Conservation (phyloP, 2,888 invertebrate genomes). For the Acanthosepion esculentum region DNA sequence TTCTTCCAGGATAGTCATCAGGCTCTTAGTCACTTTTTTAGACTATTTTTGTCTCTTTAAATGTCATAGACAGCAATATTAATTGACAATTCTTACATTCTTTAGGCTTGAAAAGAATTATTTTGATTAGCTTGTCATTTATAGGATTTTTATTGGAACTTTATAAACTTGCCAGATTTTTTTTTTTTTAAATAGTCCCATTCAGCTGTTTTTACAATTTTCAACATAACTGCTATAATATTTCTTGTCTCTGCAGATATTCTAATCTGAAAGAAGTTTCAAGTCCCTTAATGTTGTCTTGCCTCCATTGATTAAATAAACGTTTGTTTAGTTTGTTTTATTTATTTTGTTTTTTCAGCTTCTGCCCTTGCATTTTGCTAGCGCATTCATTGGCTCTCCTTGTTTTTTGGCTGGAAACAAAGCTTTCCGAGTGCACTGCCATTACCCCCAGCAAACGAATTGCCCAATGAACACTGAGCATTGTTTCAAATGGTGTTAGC, state of each 20-base stretch:
- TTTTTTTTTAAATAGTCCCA: no score
- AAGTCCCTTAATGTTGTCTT: not conserved
- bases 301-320: conserved; percentile 11
- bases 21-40: no score
- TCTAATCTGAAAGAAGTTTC: not conserved
- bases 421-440: not conserved
- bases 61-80: no score
- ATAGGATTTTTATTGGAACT: no score
- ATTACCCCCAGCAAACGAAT: not conserved
- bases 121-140: no score
- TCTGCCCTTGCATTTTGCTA: not conserved
- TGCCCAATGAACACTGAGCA: not conserved
- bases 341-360: not conserved
- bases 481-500: not conserved
- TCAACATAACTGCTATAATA: no score
- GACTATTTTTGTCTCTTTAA: no score
- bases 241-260: not conserved
- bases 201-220: no score
- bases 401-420: not conserved
- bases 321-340: not conserved
- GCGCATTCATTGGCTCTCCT: not conserved
- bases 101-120: no score
- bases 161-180: no score
- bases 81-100: no score
- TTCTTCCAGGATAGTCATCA: no score